Evolutionary conservation across 2,888 invertebrate species (phyloP), one percentile per base, ranked within the genome.

Genomic region (Priocnemis perturbator): DNA sequence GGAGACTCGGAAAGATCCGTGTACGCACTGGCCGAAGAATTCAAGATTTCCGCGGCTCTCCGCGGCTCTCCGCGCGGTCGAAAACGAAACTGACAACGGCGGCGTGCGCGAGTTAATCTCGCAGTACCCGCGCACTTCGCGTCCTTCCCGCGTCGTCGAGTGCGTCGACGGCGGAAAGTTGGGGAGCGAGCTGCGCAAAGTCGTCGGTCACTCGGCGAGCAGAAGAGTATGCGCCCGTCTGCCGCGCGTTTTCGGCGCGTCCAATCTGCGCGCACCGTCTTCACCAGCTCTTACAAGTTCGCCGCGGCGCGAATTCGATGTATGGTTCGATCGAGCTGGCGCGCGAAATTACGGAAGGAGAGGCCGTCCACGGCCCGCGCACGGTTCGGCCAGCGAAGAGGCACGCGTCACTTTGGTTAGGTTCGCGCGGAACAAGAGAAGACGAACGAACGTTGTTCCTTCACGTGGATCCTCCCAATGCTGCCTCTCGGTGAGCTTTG

Each of bases 1-100:
- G 3, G 26, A 26, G 26, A 26, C 26, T 5, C 26, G 26, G 37
- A 11, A 37, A 9, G 11, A 9, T 11, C 37, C 37, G 37, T 11
- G 7, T 9, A 11, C 4, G 37, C 37, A 9, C 37, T 37, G 26
- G 26, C 3, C 26, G 7, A 26, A 3, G 7, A 26, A 37, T 37
- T 37, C 2, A 50, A 19, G 50, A 50, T 50, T 50, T 50, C 50
- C 50, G 19, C 50, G 50, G 3, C n/a, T n/a, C n/a, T n/a, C n/a
- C n/a, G n/a, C n/a, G 50, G 14, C 3, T 26, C n/a, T n/a, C n/a
- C 37, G 37, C 50, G 50, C 15, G 19, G 50, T 4, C 3, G 11
- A 17, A 50, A 50, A 17, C 19, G 50, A 50, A 50, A 50, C 19
- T 50, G 17, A 50, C 50, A 50, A 17, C 50, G 50, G 50, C 50